Percentiles rank a stretch among this genome's conserved stretches.
Conservation (phyloP, 2,888 invertebrate genomes). For the Nemapogon koenigi region DNA sequence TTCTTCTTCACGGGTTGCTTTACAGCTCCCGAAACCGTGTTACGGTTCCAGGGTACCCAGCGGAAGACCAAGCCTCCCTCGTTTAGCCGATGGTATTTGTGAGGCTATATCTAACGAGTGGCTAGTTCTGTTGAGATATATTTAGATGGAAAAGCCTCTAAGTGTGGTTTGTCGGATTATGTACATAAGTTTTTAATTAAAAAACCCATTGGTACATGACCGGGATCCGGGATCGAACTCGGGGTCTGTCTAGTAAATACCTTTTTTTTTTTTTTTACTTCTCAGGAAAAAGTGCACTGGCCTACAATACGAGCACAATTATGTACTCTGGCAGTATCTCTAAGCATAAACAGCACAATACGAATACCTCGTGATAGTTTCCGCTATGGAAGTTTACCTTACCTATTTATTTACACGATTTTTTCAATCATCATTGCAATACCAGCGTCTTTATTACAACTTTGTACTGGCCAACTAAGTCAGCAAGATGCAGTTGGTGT, state of each 20-base stretch:
- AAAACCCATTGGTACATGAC: too few species aligned
- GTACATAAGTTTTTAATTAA: too few species aligned
- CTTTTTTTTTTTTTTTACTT: not conserved
- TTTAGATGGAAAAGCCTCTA: too few species aligned
- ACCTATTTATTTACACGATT: constrained; percentile 53
- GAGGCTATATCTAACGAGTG: too few species aligned
- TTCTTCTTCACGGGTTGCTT: too few species aligned
- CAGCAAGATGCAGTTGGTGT: constrained; percentile 70
- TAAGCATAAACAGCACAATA: constrained; percentile 64
- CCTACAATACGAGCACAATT: constrained; percentile 31
- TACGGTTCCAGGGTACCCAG: too few species aligned
- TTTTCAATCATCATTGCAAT: constrained; percentile 57
- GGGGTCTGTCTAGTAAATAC: not conserved
- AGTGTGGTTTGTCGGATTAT: too few species aligned
- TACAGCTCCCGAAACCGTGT: too few species aligned
- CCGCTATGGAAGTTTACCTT: constrained; percentile 54
- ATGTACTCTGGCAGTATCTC: constrained; percentile 62
- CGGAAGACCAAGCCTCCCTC: too few species aligned
- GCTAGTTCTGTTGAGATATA: too few species aligned
- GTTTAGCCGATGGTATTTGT: too few species aligned
- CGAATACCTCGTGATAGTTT: constrained; percentile 63
- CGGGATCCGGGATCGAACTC: too few species aligned
- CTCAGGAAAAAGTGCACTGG: constrained; percentile 33
- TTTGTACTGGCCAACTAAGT: constrained; percentile 69
- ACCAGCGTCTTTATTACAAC: constrained; percentile 66